phyloP scores from a whole-genome alignment of 2,888 invertebrate genomes.

The Augochlorella aurata region DNA sequence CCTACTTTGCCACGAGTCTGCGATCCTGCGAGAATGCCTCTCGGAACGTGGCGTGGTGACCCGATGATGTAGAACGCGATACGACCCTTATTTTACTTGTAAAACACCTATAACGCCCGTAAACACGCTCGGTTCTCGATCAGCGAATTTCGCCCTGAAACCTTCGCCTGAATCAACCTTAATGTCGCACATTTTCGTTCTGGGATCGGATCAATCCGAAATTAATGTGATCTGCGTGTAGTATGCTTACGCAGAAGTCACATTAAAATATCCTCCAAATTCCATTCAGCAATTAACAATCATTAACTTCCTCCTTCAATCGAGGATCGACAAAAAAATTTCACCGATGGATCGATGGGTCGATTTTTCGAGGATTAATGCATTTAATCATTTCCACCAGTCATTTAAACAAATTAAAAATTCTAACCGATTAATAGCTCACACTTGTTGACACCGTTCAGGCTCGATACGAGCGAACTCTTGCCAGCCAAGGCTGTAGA shows the following conservation, averaged over 20 bases:
- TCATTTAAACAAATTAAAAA: too few relatives aligned
- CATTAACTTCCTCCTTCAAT: too few relatives aligned
- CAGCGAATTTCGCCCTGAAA: background rate
- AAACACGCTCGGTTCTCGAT: background rate
- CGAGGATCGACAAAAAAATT: too few relatives aligned
- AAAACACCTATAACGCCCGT: slow-evolving; percentile 17
- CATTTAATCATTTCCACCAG: too few relatives aligned
- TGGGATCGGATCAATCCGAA: background rate
- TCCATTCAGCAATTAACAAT: too few relatives aligned
- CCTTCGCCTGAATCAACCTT: background rate
- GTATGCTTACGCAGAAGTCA: too few relatives aligned
- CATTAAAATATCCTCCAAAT: too few relatives aligned
- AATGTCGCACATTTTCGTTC: background rate
- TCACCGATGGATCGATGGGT: too few relatives aligned
- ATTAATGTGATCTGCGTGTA: too few relatives aligned
- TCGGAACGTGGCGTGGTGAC: slow-evolving; percentile 21
- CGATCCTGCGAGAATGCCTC: slow-evolving; percentile 36
- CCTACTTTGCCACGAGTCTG: slow-evolving; percentile 34
- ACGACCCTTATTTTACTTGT: slow-evolving; percentile 44
- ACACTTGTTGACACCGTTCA: too few relatives aligned
- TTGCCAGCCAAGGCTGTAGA: background rate
- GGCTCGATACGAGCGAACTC: background rate
- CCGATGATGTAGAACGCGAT: slow-evolving; percentile 49
- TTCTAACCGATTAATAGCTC: too few relatives aligned
- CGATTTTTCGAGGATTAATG: too few relatives aligned